Evolutionary conservation across 1,140 invertebrate genomes (phyloP), one percentile per base, ranked within the genome.

Genomic region (Archivesica marissinica): DNA sequence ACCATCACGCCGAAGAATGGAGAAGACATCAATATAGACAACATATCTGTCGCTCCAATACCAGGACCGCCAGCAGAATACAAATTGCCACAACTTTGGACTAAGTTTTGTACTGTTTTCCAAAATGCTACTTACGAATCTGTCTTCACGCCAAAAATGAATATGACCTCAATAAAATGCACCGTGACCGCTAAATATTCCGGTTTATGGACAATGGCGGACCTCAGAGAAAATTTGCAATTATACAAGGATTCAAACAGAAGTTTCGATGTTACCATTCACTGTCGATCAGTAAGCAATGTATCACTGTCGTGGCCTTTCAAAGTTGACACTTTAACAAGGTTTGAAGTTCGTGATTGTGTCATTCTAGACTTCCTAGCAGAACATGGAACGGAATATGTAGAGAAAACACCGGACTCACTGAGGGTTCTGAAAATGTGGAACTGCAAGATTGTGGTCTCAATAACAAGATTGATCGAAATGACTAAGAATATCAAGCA

Each of bases 301-400:
- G 61, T 89, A 17, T 82, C 79, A n/a, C 30, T 89, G 1, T 80
- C 82, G 2, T 88, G 85, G 82, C 86, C 88, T 33, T 56, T 89
- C 15, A 88, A 87, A 30, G 79, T 80, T 1, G 25, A 52, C 15
- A 78, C 78, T 39, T 39, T 89, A 4, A 25, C 66, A n/a, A 56
- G 76, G 2, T 23, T 89, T 0, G 44, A 50, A 28, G 74, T 87
- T 0, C 41, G 64, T 9, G 47, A 64, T 1, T 89, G 88, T 78
- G 28, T 39, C 17, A 44, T 89, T 20, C 35, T 66, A 0, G 85
- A 87, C 56, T 89, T 82, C 52, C 52, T 89, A 15, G 44, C 28
- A 0, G 88, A 88, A 35, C 70, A 76, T n/a, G 59, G 72, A 0
- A 77, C 77, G 17, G 15, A 15, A 0, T 13, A 39, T 11, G n/a